Evolutionary conservation across 2,113 vertebrate genomes (phyloP).

Genomic region (Paralichthys olivaceus): DNA sequence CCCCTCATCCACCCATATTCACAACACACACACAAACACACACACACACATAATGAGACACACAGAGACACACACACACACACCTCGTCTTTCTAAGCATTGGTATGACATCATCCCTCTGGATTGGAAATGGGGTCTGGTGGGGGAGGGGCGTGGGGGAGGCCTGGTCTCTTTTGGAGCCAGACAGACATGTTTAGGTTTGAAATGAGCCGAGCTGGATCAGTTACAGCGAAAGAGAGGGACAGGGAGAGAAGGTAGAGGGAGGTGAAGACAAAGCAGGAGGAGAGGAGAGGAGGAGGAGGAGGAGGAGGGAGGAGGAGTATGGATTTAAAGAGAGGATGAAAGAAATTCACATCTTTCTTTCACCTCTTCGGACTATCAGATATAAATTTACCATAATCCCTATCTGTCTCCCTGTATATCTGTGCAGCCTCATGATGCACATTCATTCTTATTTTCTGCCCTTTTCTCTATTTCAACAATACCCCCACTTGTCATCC

Average conservation of each 20-base stretch:
- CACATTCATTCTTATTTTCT: not conserved
- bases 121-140: conserved; percentile 78
- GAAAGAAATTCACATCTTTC: not conserved
- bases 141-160: conserved; percentile 59
- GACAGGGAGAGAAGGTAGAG: conserved; percentile 4
- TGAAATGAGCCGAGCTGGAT: conserved; percentile 74
- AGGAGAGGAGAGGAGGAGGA: conserved; percentile 1
- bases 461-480: conserved; percentile 9
- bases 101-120: conserved; percentile 83
- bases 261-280: conserved; percentile 33
- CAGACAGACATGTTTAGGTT: conserved; percentile 81
- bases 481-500: conserved; percentile 6
- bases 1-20: conserved; percentile 40
- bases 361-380: not conserved
- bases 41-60: conserved; percentile 25
- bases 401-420: conserved; percentile 7
- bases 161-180: conserved; percentile 64
- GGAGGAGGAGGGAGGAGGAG: not conserved
- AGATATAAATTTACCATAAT: no score
- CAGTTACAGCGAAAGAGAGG: conserved; percentile 62
- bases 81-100: conserved; percentile 69
- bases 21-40: not conserved
- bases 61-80: conserved; percentile 18
- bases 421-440: conserved; percentile 24
- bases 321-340: conserved; percentile 29